Base-by-base conservation (phyloP, 2,113 vertebrate species). In the human (Homo sapiens) region DNA sequence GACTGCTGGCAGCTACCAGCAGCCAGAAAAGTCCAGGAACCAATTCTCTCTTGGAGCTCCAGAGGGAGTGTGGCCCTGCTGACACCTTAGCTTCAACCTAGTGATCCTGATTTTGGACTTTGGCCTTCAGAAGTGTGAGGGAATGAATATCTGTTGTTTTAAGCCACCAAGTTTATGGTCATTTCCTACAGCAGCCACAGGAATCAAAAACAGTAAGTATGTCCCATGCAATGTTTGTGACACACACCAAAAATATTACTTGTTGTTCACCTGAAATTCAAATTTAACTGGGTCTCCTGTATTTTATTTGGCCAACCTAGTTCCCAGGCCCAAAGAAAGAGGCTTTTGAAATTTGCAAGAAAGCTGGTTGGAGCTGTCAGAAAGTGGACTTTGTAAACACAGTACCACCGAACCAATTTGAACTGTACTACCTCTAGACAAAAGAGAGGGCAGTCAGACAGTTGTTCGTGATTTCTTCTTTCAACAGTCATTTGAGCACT, bases 381-480 rank as follows among this genome's bases (percentile, higher is more conserved):
- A 50, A 93, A 90, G 32, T 25, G 4, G 61, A 52, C 70, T 94
- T 88, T 66, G 81, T 76, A 70, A 61, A 52, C 48, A 4, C 84
- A 32, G 20, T 20, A 55, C 55, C 17, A 25, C 57, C 40, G n/a
- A 90, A 55, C 82, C 45, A 6, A 9, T 76, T 3, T 85, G 86
- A 88, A 96, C 72, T 40, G 48, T 25, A 92, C 38, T 43, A 85
- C 73, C 81, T 93, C 61, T 91, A 72, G 57, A 81, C n/a, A 43
- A 79, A 81, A 87, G 55, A 80, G 43, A 40, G 86, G 78, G 50
- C 72, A 57, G 22, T 91, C 57, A 85, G 76, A 64, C 75, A 96
- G 94, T 86, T 91, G 94, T 90, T 90, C 40, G 66, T 91, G 92
- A 88, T 94, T 96, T 88, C n/a, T 64, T 81, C 79, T 90, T 96